phyloP scores from a whole-genome alignment of 2,113 vertebrate genomes.

The Gallinago jamesoni region DNA sequence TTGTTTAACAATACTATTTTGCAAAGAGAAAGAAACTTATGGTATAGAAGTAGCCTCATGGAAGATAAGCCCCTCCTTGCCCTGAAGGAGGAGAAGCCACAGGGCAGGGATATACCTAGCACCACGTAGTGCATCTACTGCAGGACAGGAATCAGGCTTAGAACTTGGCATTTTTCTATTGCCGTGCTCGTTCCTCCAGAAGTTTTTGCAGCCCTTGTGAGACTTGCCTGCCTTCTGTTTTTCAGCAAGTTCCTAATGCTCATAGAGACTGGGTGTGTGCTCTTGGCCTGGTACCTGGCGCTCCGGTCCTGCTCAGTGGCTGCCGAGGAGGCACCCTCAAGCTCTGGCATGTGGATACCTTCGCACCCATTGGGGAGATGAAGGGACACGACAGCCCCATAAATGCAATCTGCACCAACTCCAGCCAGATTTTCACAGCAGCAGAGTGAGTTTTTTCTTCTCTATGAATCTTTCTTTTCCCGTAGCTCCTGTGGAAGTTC shows the following conservation, averaged over 20 bases:
- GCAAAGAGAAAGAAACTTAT: not conserved
- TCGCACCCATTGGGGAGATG: conserved; percentile 83
- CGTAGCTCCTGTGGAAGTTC: not conserved
- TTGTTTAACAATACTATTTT: not conserved
- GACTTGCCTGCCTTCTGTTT: not conserved
- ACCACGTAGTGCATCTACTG: not conserved
- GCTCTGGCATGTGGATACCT: conserved; percentile 88
- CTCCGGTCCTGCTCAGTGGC: conserved; percentile 83
- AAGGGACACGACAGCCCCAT: conserved; percentile 92
- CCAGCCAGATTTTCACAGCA: conserved; percentile 91
- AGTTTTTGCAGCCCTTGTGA: not conserved
- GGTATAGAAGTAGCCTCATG: not conserved
- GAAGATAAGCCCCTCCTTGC: not conserved
- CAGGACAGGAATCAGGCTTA: not conserved
- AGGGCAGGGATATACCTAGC: not conserved
- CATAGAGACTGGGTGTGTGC: conserved; percentile 92
- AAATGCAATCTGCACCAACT: conserved; percentile 90
- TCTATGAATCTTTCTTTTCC: not conserved
- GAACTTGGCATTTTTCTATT: not conserved
- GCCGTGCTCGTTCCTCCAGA: rapidly evolving
- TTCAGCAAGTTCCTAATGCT: conserved; percentile 87
- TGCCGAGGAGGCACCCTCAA: conserved; percentile 91
- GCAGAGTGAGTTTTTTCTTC: conserved; percentile 86
- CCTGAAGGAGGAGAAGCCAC: not conserved
- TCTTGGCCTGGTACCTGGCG: conserved; percentile 83